Base-by-base conservation (phyloP, 2,113 vertebrate species). In the Cryptomyrus ogoouensis region DNA sequence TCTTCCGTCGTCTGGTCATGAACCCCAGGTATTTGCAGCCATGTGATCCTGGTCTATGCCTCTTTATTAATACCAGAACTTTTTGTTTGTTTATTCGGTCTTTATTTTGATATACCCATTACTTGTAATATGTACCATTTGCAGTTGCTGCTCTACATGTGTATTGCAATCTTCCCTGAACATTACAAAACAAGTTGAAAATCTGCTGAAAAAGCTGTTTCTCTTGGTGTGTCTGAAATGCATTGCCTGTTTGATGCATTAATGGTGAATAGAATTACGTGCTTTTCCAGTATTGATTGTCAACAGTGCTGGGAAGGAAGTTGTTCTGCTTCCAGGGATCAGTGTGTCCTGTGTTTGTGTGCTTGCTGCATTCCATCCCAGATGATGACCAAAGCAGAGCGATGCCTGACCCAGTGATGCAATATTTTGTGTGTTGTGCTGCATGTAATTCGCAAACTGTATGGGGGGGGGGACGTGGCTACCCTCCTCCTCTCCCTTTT, bases 1-100 rank as follows among this genome's bases (percentile, higher is more conserved):
- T 99, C 95, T 99, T 99, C 95, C 97, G 98, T 89, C 96, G 98
- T 66, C 97, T 99, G 92, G 95, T 99, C 93, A 99, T 99, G 98
- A 99, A 99, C 93, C 98, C 98, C 91, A 99, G 97, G 98, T 99
- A 92, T 94, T 94, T 49, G 21, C 44, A 15, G 24, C 7, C 12
- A 2, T 24, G 19, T 10, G 19, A 2, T n/a, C 35, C 87, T 10
- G 85, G 12, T 47, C 47, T 19, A 1, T 39, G 15, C 49, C 10
- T 87, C 27, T 27, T 35, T 35, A 10, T 24, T 84, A 47, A 44
- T 24, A 84, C 21, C 46, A 49, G 46, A 85, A 27, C 1, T n/a
- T 35, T 42, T 39, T 19, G 12, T 52, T 44, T 47, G 42, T 9
- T 87, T 50, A 58, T 39, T 46, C 35, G 3, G n/a, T 27, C 84